Percentiles rank a stretch among this genome's conserved stretches.
Conservation (phyloP, 2,113 vertebrate species). For the Corythaixoides concolor region DNA sequence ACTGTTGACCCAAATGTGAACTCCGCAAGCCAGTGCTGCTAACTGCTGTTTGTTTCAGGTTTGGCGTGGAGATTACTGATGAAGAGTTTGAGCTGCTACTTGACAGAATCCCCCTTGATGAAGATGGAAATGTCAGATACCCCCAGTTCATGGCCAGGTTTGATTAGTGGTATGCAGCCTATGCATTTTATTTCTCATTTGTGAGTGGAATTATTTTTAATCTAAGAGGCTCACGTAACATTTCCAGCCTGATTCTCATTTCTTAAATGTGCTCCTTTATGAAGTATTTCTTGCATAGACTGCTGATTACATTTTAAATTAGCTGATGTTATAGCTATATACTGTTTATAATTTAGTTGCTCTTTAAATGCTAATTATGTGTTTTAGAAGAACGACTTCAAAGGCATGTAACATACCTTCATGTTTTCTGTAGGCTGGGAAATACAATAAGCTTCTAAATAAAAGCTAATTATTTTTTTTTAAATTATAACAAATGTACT, state of each 20-base stretch:
- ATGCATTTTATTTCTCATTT: slow-evolving; percentile 45
- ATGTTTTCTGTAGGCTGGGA: neutral
- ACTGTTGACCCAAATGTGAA: slow-evolving; percentile 82
- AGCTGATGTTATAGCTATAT: neutral
- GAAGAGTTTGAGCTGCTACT: slow-evolving; percentile 87
- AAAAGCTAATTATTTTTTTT: neutral
- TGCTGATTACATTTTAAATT: neutral
- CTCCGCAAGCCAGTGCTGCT: slow-evolving; percentile 74
- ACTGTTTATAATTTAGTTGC: neutral
- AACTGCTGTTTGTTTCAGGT: slow-evolving; percentile 78
- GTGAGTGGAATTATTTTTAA: slow-evolving; percentile 32
- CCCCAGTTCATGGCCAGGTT: slow-evolving; percentile 63
- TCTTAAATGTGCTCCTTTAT: neutral
- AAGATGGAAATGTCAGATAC: slow-evolving; percentile 81
- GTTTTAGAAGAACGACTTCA: neutral
- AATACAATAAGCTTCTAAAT: neutral
- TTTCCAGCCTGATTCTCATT: neutral
- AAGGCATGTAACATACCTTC: neutral
- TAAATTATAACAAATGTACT: neutral
- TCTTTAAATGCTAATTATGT: neutral
- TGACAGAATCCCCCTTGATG: slow-evolving; percentile 81
- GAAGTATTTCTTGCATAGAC: neutral
- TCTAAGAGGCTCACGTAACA: neutral
- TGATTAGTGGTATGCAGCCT: slow-evolving; percentile 34
- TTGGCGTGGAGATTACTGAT: slow-evolving; percentile 83